Conservation (phyloP, 2,888 invertebrate species). For the Dilophus febrilis region DNA sequence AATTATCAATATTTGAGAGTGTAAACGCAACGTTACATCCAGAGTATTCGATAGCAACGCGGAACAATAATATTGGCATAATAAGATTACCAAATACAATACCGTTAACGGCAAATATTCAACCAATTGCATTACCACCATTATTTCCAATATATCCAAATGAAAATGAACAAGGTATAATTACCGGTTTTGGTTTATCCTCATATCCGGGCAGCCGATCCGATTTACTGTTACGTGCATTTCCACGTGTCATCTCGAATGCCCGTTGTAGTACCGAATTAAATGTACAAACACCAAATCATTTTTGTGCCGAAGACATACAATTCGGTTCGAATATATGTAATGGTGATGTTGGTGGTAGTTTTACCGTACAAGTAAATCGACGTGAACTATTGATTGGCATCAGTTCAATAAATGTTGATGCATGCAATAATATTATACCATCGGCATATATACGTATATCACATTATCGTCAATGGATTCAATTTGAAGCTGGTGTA, state of each 20-base stretch:
- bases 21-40: background rate
- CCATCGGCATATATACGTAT: conserved; percentile 1
- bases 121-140: background rate
- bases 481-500: background rate
- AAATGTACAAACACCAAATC: background rate
- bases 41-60: background rate
- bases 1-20: background rate
- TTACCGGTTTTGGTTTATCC: background rate
- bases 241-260: background rate
- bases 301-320: conserved; percentile 1
- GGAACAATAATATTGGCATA: conserved; percentile 1
- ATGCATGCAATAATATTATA: background rate
- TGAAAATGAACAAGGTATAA: conserved; percentile 2
- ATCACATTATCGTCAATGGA: background rate
- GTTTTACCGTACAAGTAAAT: background rate
- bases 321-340: background rate
- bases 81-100: background rate
- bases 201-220: background rate
- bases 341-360: background rate
- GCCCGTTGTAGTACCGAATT: background rate
- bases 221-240: background rate
- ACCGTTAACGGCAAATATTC: background rate
- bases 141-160: background rate
- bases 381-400: background rate
- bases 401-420: background rate